Conservation (phyloP, 2,888 invertebrate genomes). For the Gymnoscelis rufifasciata region DNA sequence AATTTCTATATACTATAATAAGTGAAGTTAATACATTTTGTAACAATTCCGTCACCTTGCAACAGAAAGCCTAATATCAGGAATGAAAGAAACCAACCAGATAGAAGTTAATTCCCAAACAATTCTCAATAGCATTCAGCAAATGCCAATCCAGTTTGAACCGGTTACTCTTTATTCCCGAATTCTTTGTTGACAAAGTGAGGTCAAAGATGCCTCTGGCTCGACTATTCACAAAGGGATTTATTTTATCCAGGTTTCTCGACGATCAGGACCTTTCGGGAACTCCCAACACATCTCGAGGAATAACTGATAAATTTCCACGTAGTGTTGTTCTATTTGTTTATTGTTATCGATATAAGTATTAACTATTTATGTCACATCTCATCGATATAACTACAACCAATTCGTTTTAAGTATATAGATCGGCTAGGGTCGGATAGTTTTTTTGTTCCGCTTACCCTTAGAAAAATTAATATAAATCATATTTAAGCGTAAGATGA, state of each 20-base stretch:
- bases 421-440: too few species aligned
- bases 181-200: conserved; percentile 21
- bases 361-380: too few species aligned
- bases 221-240: conserved; percentile 26
- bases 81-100: too few species aligned
- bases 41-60: too few species aligned
- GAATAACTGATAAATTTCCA: conserved; percentile 34
- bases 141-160: conserved; percentile 15
- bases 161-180: conserved; percentile 12
- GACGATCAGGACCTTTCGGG: conserved; percentile 28
- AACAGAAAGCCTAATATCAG: too few species aligned
- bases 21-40: too few species aligned
- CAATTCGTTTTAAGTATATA: too few species aligned
- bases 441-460: too few species aligned
- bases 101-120: neutral
- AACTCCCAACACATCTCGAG: conserved; percentile 31
- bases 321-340: conserved; percentile 3
- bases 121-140: neutral
- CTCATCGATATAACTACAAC: too few species aligned
- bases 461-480: too few species aligned
- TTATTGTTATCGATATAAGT: conserved; percentile 13
- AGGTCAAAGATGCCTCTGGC: conserved; percentile 21
- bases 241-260: conserved; percentile 27
- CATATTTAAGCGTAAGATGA: too few species aligned
- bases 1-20: too few species aligned